Conservation (phyloP, 2,113 vertebrate species). For the Campylomormyrus numenius region DNA sequence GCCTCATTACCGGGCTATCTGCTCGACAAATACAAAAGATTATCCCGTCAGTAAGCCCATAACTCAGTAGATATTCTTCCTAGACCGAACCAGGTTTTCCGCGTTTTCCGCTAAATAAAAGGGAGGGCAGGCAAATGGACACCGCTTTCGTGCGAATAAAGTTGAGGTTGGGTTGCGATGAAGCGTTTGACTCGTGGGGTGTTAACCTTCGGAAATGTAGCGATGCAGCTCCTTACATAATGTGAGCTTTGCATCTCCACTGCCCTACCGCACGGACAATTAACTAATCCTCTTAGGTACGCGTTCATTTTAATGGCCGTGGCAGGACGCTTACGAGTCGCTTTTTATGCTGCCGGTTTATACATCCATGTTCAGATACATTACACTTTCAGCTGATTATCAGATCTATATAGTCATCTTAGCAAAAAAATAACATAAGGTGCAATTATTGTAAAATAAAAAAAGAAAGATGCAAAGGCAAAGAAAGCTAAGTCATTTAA, state of each 20-base stretch:
- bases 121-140: not conserved
- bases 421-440: not conserved
- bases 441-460: not conserved
- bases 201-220: not conserved
- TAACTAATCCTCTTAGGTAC: slow-evolving; percentile 4
- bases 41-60: not conserved
- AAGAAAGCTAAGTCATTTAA: not conserved
- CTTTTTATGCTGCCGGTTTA: not conserved
- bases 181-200: not conserved
- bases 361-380: not conserved
- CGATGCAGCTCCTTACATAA: not conserved
- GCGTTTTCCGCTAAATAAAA: not conserved
- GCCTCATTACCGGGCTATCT: not conserved
- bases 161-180: not conserved
- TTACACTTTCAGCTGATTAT: not conserved
- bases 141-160: not conserved
- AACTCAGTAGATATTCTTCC: not conserved
- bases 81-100: not conserved
- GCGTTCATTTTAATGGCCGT: not conserved
- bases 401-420: not conserved
- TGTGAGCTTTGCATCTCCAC: not conserved
- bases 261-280: not conserved
- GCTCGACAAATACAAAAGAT: not conserved
- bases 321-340: not conserved
- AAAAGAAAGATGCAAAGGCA: not conserved